A percentile compares a stretch with the other conserved stretches of the same genome.
phyloP scores from a whole-genome alignment of 1,140 invertebrate genomes.

The Leptopilina boulardi region DNA sequence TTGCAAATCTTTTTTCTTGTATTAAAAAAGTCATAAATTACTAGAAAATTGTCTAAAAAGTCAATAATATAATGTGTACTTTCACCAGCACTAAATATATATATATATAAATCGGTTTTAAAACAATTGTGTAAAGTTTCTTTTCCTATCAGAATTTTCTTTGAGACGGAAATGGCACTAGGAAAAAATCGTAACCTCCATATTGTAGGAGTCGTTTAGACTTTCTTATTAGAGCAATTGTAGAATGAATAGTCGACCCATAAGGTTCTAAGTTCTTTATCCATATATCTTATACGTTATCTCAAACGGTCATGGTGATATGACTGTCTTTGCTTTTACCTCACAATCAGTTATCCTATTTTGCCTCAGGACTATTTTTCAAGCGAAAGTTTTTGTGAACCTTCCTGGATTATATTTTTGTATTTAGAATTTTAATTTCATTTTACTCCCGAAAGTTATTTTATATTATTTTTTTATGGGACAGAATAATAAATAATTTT shows the following conservation, averaged over 20 bases:
- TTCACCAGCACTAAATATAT: background rate
- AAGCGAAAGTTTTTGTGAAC: background rate
- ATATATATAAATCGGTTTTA: background rate
- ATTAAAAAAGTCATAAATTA: constrained; percentile 5
- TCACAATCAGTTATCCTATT: constrained; percentile 1
- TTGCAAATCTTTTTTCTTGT: background rate
- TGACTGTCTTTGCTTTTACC: constrained; percentile 15
- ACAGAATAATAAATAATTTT: too few species aligned
- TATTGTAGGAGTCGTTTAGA: constrained; percentile 12
- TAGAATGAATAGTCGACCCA: constrained; percentile 1
- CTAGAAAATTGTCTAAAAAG: background rate
- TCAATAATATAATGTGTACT: constrained; percentile 7
- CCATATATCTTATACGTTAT: constrained; percentile 11
- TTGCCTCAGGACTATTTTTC: background rate
- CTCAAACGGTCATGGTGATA: background rate
- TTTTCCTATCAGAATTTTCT: constrained; percentile 12
- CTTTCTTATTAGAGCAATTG: constrained; percentile 19
- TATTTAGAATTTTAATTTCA: background rate
- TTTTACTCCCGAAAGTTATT: background rate
- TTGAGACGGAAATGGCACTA: background rate
- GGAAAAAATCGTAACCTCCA: constrained; percentile 8
- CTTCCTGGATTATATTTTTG: background rate
- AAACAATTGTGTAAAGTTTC: background rate
- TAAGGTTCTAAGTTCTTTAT: background rate
- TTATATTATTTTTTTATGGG: too few species aligned